These are phyloP conservation scores for Gonatopus flavifemur DNA, from an alignment of 1,140 invertebrate genomes.

Conservation along the genomic window DNA sequence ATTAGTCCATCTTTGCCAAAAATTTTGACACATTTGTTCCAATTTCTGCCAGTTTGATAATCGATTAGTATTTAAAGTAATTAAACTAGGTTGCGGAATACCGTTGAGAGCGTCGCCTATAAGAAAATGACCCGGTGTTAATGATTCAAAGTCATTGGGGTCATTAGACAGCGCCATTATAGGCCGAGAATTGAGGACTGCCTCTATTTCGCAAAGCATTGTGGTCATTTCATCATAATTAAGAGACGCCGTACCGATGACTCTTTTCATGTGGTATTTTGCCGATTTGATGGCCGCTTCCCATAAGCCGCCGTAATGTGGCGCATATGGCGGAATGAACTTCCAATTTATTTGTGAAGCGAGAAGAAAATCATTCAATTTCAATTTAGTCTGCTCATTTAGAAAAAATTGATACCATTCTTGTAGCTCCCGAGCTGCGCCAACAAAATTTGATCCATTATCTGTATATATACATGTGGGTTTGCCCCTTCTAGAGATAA, in stretches of 20 bases:
- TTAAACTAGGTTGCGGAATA: conserved; percentile 10
- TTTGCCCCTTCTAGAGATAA: conserved; percentile 38
- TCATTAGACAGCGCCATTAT: neutral
- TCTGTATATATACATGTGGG: conserved; percentile 27
- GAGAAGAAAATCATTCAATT: neutral
- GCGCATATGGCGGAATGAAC: neutral
- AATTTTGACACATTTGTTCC: too few species aligned
- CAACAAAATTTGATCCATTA: conserved; percentile 44
- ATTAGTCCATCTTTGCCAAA: neutral
- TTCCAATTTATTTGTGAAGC: neutral
- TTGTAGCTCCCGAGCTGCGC: conserved; percentile 24
- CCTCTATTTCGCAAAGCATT: neutral
- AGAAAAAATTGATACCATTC: conserved; percentile 1
- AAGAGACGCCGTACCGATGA: neutral
- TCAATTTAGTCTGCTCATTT: neutral
- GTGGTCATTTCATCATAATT: neutral
- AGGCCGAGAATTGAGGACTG: too few species aligned
- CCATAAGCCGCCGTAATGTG: neutral
- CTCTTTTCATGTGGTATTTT: neutral
- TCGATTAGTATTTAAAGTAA: too few species aligned
- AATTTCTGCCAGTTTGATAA: too few species aligned
- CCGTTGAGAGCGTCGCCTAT: conserved; percentile 2
- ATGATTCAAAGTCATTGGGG: conserved; percentile 1
- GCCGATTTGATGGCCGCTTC: neutral
- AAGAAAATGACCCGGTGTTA: conserved; percentile 11